These are phyloP conservation scores for Platorchestia sp. DNA, from an alignment of 1,140 invertebrate species.

Conservation along the genomic window DNA sequence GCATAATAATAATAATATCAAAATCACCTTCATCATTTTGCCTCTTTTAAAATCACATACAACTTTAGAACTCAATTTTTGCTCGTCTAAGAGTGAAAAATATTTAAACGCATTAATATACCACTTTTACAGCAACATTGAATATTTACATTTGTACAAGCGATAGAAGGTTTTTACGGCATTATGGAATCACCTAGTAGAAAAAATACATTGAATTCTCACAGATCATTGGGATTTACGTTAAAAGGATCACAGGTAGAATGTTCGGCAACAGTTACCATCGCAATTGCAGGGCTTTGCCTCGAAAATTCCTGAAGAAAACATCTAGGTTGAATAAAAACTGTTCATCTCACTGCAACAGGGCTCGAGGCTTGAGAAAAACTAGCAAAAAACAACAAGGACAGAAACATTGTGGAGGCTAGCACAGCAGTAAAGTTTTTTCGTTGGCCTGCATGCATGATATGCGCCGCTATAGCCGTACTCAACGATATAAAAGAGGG, in stretches of 20 bases:
- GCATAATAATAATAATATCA: too few relatives aligned
- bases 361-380: not conserved
- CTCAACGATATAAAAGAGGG: not conserved
- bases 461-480: not conserved
- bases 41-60: too few relatives aligned
- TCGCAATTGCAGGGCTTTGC: not conserved
- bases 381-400: not conserved
- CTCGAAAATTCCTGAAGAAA: not conserved
- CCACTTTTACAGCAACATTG: not conserved
- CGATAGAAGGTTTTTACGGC: not conserved
- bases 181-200: not conserved
- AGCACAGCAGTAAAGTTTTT: not conserved
- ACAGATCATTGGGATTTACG: not conserved
- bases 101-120: not conserved
- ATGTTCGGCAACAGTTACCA: not conserved
- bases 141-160: not conserved
- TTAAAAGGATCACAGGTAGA: constrained; percentile 2
- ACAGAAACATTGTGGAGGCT: not conserved
- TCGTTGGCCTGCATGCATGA: not conserved
- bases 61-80: too few relatives aligned
- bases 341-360: constrained; percentile 26
- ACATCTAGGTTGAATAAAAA: not conserved
- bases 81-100: not conserved
- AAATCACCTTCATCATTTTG: too few relatives aligned
- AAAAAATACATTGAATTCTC: constrained; percentile 24